Percentiles rank a stretch among this genome's conserved stretches.
These are phyloP conservation scores for Laticauda laticaudata DNA, from an alignment of 2,113 vertebrate species.

Conservation along the genomic window DNA sequence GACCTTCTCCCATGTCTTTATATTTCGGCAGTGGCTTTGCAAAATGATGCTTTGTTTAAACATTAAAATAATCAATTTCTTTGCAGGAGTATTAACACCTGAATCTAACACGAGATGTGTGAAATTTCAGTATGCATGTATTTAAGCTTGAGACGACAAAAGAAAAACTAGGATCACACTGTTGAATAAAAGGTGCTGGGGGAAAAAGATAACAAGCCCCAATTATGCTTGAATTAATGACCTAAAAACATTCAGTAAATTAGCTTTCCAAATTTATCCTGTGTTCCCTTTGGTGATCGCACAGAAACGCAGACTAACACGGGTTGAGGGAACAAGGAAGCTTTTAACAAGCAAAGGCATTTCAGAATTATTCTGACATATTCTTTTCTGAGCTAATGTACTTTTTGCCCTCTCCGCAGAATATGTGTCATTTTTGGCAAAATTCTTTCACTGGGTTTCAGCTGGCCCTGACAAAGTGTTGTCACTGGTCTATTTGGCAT, in stretches of 20 bases:
- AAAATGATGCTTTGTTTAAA: not conserved
- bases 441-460: not conserved
- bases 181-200: constrained; percentile 6
- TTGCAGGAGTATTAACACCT: not conserved
- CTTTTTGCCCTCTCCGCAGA: not conserved
- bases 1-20: not conserved
- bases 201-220: not conserved
- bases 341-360: not conserved
- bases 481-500: not conserved
- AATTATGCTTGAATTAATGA: constrained; percentile 23
- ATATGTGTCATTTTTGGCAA: not conserved
- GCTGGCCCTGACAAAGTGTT: not conserved
- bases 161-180: not conserved
- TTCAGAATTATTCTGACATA: not conserved
- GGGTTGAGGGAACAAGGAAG: not conserved
- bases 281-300: not conserved
- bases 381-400: not conserved
- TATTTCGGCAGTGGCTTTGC: not conserved
- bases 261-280: constrained; percentile 25
- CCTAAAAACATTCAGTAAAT: constrained; percentile 11
- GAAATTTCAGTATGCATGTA: not conserved
- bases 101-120: not conserved
- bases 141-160: not conserved
- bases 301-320: not conserved
- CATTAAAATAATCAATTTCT: not conserved